Conservation (phyloP, 2,888 invertebrate genomes). For the Schizotus pectinicornis region DNA sequence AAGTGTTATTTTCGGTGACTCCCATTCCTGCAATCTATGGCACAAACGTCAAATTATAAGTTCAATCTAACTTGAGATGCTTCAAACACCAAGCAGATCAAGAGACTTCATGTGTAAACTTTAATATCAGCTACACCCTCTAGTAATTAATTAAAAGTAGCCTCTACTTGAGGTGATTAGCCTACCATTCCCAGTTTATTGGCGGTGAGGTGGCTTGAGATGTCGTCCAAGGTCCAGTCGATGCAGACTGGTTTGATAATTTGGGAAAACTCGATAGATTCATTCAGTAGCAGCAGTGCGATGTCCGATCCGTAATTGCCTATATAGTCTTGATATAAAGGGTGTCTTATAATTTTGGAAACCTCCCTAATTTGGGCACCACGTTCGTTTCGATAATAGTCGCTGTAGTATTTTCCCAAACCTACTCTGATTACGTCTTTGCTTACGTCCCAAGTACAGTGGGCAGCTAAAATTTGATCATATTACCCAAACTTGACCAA, state of each 20-base stretch:
- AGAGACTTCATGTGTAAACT: too few species aligned
- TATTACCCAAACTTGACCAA: background rate
- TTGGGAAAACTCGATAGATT: constrained; percentile 54
- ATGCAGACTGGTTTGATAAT: constrained; percentile 63
- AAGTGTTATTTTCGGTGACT: constrained; percentile 63
- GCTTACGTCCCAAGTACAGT: constrained; percentile 56
- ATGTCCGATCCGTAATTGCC: constrained; percentile 66
- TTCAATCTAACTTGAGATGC: too few species aligned
- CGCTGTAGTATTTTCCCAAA: constrained; percentile 52
- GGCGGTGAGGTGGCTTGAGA: constrained; percentile 36
- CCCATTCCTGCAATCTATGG: constrained; percentile 66
- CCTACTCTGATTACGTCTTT: constrained; percentile 50
- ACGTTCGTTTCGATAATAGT: constrained; percentile 45
- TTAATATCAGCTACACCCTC: background rate
- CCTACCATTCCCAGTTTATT: constrained; percentile 41
- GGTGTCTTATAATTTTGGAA: constrained; percentile 56
- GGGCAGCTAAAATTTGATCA: constrained; percentile 48
- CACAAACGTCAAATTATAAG: background rate
- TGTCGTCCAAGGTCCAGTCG: constrained; percentile 52
- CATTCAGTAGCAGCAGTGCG: constrained; percentile 59
- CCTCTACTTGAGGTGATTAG: background rate
- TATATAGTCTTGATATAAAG: constrained; percentile 59
- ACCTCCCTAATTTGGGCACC: constrained; percentile 53
- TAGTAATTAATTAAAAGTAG: background rate
- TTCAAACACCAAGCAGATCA: too few species aligned